These are phyloP conservation scores for Brachycybe producta DNA, from an alignment of 2,888 invertebrate genomes.

Conservation along the genomic window DNA sequence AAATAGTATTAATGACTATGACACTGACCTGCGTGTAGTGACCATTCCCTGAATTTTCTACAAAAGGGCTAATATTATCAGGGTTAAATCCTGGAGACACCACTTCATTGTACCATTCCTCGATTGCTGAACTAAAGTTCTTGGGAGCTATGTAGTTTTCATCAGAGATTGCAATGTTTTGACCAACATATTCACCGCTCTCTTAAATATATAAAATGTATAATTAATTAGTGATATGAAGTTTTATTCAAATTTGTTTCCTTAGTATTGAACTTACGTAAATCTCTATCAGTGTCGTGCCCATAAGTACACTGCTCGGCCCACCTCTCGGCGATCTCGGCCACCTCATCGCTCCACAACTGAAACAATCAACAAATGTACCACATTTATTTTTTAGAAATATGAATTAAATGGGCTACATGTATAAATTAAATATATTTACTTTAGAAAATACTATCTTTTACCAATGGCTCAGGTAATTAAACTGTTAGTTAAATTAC, in stretches of 20 bases:
- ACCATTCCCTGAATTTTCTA: conserved; percentile 23
- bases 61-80: conserved; percentile 4
- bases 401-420: no score
- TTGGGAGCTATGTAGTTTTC: no score
- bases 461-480: no score
- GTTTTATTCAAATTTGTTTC: background rate
- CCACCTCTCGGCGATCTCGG: background rate
- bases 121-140: background rate
- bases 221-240: background rate
- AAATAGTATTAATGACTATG: no score
- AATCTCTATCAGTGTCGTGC: no score
- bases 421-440: no score
- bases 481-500: no score
- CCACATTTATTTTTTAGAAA: no score
- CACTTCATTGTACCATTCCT: conserved; percentile 16
- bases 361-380: no score
- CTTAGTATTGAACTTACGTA: background rate
- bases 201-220: background rate
- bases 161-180: background rate
- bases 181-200: background rate
- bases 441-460: no score
- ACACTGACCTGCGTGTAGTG: conserved; percentile 46
- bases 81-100: conserved; percentile 1
- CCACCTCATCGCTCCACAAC: background rate
- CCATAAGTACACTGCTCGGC: background rate